Conservation (phyloP, 2,888 invertebrate species). For the Drosophila affinis region DNA sequence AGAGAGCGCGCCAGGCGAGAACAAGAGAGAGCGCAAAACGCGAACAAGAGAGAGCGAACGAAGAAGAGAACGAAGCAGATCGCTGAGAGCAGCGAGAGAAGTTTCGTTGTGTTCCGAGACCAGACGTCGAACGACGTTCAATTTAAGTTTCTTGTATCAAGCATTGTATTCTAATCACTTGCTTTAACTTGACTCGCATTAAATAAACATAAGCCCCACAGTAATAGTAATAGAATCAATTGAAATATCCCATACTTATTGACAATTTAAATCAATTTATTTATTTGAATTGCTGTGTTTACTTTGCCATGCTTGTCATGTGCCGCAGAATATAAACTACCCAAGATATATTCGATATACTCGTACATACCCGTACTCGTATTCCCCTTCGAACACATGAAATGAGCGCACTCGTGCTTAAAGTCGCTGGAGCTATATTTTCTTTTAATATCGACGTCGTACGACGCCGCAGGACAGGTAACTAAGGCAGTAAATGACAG, state of each 20-base stretch:
- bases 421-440: constrained; percentile 38
- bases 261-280: constrained; percentile 63
- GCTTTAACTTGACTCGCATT: too few relatives aligned
- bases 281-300: constrained; percentile 47
- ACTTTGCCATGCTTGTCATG: constrained; percentile 25
- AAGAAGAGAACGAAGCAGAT: too few relatives aligned
- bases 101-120: too few relatives aligned
- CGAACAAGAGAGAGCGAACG: too few relatives aligned
- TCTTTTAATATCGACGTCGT: constrained; percentile 26
- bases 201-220: too few relatives aligned
- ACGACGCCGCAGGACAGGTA: constrained; percentile 44
- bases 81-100: too few relatives aligned
- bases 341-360: neutral
- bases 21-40: too few relatives aligned
- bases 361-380: neutral
- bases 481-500: constrained; percentile 64
- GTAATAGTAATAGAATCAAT: neutral
- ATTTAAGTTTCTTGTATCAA: too few relatives aligned
- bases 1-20: too few relatives aligned
- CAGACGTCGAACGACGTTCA: too few relatives aligned
- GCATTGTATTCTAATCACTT: too few relatives aligned
- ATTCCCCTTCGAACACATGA: constrained; percentile 31
- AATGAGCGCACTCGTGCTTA: constrained; percentile 66
- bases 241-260: constrained; percentile 8
- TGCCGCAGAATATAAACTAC: neutral